These are phyloP conservation scores for Hafferia zeledoni DNA, from an alignment of 2,797 vertebrate species.

Conservation along the genomic window DNA sequence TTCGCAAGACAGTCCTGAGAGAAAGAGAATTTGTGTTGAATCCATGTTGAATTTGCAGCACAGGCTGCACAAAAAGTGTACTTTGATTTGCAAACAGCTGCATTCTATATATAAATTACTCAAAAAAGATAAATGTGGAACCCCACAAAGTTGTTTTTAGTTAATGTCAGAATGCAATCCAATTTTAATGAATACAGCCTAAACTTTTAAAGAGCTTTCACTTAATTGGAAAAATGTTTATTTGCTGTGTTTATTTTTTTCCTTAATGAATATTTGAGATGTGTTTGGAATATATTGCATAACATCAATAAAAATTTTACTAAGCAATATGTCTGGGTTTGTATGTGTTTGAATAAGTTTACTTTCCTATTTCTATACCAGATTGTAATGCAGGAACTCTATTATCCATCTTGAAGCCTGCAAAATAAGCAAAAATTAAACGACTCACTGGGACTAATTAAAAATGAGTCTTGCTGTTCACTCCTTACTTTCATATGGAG, in stretches of 20 bases:
- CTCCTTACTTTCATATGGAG: background rate
- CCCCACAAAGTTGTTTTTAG: slow-evolving; percentile 18
- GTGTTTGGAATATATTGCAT: slow-evolving; percentile 15
- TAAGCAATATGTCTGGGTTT: slow-evolving; percentile 20
- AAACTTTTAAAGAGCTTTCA: slow-evolving; percentile 45
- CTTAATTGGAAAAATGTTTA: slow-evolving; percentile 56
- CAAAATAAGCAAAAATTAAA: slow-evolving; percentile 58
- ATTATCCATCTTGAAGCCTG: slow-evolving; percentile 33
- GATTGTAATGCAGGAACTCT: slow-evolving; percentile 11
- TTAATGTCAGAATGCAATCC: background rate
- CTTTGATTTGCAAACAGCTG: slow-evolving; percentile 58
- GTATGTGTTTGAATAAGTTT: slow-evolving; percentile 17
- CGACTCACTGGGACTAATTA: slow-evolving; percentile 56
- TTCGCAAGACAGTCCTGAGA: fast-evolving
- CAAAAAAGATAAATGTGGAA: background rate
- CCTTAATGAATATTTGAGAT: slow-evolving; percentile 36
- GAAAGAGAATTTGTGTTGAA: background rate
- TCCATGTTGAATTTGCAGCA: background rate
- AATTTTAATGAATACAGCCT: slow-evolving; percentile 27
- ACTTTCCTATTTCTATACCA: slow-evolving; percentile 27
- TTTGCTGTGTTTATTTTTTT: slow-evolving; percentile 26
- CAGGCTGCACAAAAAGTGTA: background rate
- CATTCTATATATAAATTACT: slow-evolving; percentile 23
- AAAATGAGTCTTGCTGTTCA: slow-evolving; percentile 31
- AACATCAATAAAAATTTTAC: slow-evolving; percentile 17